Base-by-base conservation (phyloP, 2,888 invertebrate genomes). In the Eulithis testata region DNA sequence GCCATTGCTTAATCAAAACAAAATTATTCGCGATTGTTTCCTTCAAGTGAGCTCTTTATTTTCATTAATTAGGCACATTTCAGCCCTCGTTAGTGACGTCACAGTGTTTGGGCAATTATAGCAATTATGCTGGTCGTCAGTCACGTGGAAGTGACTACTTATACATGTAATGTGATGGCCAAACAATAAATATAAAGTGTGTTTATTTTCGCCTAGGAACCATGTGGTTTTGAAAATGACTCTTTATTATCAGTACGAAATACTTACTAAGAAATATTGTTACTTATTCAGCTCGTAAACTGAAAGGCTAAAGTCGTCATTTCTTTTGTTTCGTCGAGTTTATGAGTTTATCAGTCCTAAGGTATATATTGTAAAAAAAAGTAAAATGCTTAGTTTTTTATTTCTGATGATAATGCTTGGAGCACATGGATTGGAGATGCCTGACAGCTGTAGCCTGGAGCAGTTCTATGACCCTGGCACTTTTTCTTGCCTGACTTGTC, bases 381-480 rank as follows among this genome's bases (percentile, higher is more conserved):
- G 1, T 21, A 50, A 58, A 11, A 63, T 56, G 45, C 11, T 51
- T 4, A 51, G 6, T 2, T 11, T 56, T 11, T 45, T 63, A 31
- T 6, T 63, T 14, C 9, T 56, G 43, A 54, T 58, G 43, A 54
- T 58, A 12, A 58, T 65, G 1, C 7, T 44, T n/a, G 55, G 63
- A 56, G 77, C 72, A 3, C 66, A 73, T 37, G 73, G 81, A 2
- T 58, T 87, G 1, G 77, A 82, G 52, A 45, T 85, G 49, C 85
- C 86, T 5, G 76, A 70, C 0, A 80, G 67, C 11, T 92, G 91
- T 66, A 80, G 77, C 5, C 37, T 60, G 0, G 86, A 79, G 0
- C 80, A 88, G 56, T 92, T 83, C 71, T 90, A 84, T 63, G 90
- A 93, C 8, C 80, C 89, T 0, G 83, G 81, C 45, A 63, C 69